A percentile compares a stretch with the other conserved stretches of the same genome.
phyloP scores from a whole-genome alignment of 2,797 vertebrate species.

The Argentina silus region DNA sequence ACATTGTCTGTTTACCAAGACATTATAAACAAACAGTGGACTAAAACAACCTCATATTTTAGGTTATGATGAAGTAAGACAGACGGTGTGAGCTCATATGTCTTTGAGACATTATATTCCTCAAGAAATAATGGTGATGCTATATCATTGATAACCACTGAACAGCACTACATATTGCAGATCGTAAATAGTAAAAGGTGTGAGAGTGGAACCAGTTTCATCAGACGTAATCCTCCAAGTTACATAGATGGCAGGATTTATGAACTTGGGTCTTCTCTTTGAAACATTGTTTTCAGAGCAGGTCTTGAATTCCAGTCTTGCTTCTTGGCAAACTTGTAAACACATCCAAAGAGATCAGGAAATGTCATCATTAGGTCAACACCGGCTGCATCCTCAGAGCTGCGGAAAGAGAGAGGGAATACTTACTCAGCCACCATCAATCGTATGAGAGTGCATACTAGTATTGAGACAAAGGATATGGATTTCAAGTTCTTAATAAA shows the following conservation, averaged over 20 bases:
- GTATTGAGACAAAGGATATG: neutral
- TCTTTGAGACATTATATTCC: too few species aligned
- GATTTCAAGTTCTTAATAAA: neutral
- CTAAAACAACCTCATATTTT: too few species aligned
- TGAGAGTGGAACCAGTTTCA: neutral
- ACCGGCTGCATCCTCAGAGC: slow-evolving; percentile 30
- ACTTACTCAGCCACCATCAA: neutral
- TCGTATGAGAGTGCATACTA: neutral
- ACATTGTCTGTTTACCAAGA: too few species aligned
- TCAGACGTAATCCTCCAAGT: neutral
- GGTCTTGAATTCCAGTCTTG: neutral
- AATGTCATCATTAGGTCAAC: slow-evolving; percentile 45
- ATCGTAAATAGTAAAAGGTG: too few species aligned
- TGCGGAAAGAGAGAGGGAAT: slow-evolving; percentile 37
- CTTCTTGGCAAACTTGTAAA: slow-evolving; percentile 55
- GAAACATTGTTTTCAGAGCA: neutral
- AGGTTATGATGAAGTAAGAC: too few species aligned
- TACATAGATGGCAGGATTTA: neutral
- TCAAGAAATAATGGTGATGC: too few species aligned
- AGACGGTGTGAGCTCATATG: too few species aligned
- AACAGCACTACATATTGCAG: too few species aligned
- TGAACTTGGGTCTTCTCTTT: neutral
- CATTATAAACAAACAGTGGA: too few species aligned
- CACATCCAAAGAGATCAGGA: slow-evolving; percentile 61
- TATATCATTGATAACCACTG: too few species aligned